Evolutionary conservation across 2,113 vertebrate species (phyloP).

Genomic region (Morone saxatilis): DNA sequence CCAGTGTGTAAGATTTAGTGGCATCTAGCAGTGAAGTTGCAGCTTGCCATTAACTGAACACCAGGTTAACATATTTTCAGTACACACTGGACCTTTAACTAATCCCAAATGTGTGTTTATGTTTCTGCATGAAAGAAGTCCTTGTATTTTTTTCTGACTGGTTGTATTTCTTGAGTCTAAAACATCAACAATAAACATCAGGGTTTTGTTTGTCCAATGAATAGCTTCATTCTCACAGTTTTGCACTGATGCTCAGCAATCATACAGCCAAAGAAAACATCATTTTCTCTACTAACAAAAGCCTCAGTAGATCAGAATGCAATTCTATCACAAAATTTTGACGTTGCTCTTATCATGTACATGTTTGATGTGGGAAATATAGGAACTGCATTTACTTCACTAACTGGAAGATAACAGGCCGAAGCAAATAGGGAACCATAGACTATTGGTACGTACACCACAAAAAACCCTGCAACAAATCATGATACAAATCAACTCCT

Average conservation of each 20-base stretch:
- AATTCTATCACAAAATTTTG: not conserved
- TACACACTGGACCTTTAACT: too few relatives aligned
- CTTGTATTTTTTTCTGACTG: not conserved
- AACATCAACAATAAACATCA: not conserved
- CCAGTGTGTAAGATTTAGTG: too few relatives aligned
- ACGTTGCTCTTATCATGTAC: not conserved
- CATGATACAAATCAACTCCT: not conserved
- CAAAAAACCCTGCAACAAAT: not conserved
- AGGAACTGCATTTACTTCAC: not conserved
- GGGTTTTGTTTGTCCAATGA: not conserved
- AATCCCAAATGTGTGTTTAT: too few relatives aligned
- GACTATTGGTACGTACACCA: not conserved
- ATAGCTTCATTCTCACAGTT: not conserved
- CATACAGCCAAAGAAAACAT: not conserved
- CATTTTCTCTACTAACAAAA: not conserved
- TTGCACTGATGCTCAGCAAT: not conserved
- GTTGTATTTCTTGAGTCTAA: not conserved
- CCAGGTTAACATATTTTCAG: too few relatives aligned
- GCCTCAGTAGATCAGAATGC: not conserved
- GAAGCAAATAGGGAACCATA: not conserved
- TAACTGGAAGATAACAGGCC: not conserved
- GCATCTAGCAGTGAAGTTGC: not conserved
- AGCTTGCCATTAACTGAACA: too few relatives aligned
- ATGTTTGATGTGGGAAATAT: not conserved
- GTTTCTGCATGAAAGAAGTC: not conserved